Conservation (phyloP, 2,113 vertebrate species). For the Pristiophorus japonicus region DNA sequence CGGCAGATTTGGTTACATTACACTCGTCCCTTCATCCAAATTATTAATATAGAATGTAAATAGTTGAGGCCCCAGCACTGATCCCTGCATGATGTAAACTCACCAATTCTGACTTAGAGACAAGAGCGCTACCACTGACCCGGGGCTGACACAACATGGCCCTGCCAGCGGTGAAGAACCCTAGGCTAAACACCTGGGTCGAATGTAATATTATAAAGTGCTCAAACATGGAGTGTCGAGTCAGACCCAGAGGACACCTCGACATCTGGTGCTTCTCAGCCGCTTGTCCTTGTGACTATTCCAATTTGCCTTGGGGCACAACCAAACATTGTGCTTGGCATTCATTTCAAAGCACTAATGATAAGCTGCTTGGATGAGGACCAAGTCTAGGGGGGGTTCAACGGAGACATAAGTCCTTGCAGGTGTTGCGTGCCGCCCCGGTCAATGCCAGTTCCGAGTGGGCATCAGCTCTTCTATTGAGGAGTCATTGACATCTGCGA, state of each 20-base stretch:
- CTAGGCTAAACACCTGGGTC: background rate
- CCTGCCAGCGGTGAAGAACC: background rate
- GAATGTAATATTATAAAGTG: background rate
- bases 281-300: background rate
- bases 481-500: background rate
- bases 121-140: background rate
- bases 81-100: too few relatives aligned
- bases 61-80: too few relatives aligned
- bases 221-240: background rate
- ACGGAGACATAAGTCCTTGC: background rate
- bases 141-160: background rate
- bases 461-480: background rate
- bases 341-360: background rate
- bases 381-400: background rate
- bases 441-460: background rate
- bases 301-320: background rate
- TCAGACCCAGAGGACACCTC: background rate
- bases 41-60: too few relatives aligned
- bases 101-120: background rate
- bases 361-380: background rate
- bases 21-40: too few relatives aligned
- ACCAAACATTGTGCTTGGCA: background rate
- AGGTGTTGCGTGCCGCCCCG: background rate
- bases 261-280: background rate
- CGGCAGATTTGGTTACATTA: too few relatives aligned